Percentiles rank a stretch among this genome's conserved stretches.
phyloP scores from a whole-genome alignment of 2,888 invertebrate species.

The Trypoxylon attenuatum region DNA sequence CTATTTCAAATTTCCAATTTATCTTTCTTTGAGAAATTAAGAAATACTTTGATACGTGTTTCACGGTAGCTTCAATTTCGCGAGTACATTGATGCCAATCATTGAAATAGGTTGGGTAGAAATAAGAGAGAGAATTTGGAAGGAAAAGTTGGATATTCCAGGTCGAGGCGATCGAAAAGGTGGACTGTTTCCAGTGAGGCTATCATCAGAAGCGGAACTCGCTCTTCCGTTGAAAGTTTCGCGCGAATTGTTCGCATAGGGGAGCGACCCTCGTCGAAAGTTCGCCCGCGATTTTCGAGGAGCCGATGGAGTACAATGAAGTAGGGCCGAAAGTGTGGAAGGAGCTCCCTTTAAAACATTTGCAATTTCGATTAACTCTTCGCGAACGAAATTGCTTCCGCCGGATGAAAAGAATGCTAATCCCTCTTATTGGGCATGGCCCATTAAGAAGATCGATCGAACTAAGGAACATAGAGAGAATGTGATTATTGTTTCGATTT shows the following conservation, averaged over 20 bases:
- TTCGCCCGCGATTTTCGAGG: slow-evolving; percentile 15
- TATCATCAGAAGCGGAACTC: slow-evolving; percentile 23
- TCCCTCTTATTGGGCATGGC: no score
- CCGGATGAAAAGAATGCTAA: no score
- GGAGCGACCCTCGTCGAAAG: slow-evolving; percentile 19
- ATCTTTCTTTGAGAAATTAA: no score
- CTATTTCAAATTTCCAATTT: no score
- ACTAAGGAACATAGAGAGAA: not conserved
- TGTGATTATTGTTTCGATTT: not conserved
- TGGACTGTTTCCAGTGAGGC: slow-evolving; percentile 5
- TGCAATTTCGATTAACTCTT: not conserved
- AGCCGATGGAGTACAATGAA: slow-evolving; percentile 14
- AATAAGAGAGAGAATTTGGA: no score
- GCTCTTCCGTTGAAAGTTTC: slow-evolving; percentile 25
- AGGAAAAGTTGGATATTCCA: no score
- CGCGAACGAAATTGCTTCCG: not conserved
- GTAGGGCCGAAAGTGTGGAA: not conserved
- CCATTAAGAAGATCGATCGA: not conserved
- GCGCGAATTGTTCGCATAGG: slow-evolving; percentile 8
- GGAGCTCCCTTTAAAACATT: not conserved
- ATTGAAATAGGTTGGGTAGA: no score
- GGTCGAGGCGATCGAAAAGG: no score
- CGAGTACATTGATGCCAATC: no score
- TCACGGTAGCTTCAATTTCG: no score
- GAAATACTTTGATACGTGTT: no score